Evolutionary conservation across 1,140 invertebrate species (phyloP), one percentile per base, ranked within the genome.

Genomic region (Zaprionus tsacasi): DNA sequence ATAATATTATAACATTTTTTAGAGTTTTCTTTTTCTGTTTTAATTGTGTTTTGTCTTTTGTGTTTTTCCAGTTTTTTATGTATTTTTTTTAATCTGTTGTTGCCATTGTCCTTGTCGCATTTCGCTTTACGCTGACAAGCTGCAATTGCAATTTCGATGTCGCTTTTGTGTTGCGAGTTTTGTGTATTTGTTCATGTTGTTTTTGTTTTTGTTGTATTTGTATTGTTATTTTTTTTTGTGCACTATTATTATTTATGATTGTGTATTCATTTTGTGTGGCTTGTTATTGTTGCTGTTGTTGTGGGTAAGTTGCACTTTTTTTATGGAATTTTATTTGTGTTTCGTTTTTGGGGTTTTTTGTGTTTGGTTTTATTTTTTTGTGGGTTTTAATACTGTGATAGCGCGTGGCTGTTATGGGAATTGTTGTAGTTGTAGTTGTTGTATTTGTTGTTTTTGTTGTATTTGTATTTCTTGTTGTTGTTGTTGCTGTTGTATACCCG

Each of bases 271-370:
- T 36, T 64, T 43, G 40, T 43, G 33, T 38, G 21, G 63, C 33
- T 50, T 75, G 40, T 48, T 21, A 40, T 76, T 45, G 50, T 60
- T 69, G 17, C 71, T 66, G 64, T 66, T 80, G 56, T 70, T 66
- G 55, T 66, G 78, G 38, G 73, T 81, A 60, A 72, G 69, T 78
- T 81, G 85, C 85, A 86, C 77, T 86, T 85, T 82, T 55, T 55
- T 66, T 70, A 50, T 76, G 67, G 54, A 48, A 33, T 69, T 82
- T 75, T 75, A 43, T 82, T 61, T 45, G 82, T 71, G 57, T 72
- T 50, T 21, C 45, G 45, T 50, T 50, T 50, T 50, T 50, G 17
- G 45, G 60, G 74, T 59, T 58, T 73, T 79, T 72, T 59, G 58
- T 45, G 48, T 61, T 50, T 43, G 11, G 21, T 36, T 40, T 69